Base-by-base conservation (phyloP, 2,797 vertebrate genomes). In the Streptopelia turtur region DNA sequence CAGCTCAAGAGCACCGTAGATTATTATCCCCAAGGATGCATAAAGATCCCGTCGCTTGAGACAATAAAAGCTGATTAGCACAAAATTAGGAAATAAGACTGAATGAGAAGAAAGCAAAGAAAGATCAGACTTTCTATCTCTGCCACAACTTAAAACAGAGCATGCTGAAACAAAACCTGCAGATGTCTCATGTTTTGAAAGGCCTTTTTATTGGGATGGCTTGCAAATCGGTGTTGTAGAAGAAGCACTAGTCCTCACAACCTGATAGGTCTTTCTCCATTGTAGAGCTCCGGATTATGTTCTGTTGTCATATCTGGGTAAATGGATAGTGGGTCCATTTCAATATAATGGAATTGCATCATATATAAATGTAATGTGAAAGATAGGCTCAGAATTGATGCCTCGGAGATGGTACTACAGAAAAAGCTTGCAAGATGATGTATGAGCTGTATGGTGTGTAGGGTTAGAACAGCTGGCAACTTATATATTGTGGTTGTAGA, bases 1-100 rank as follows among this genome's bases (percentile, higher is more conserved):
- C 93, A 96, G 56, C 81, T 95, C 11, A 9, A 66, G 64, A 80
- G 53, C 81, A 85, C 68, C 15, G 2, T 15, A 85, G 77, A 90
- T 90, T 92, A 81, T 75, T 94, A 92, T 94, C 88, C 91, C 75
- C 61, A 87, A 90, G 71, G 78, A 92, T 68, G 75, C 55, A 77
- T 92, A 90, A 76, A 94, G 88, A 80, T 92, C 56, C 83, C 9
- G 17, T 89, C 90, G 75, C 81, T 75, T 69, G 70, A 90, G 61
- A 91, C 74, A 84, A 74, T 87, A 79, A 94, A 74, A 87, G 56
- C 63, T 90, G 74, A 94, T 93, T 89, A 90, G 52, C 57, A 80
- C 64, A 83, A 88, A 91, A 87, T 70, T 64, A 84, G 83, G 80
- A 91, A 95, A 80, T 59, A 79, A 90, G 77, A 37, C n/a, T 55